Evolutionary conservation across 2,113 vertebrate species (phyloP).

Genomic region (Dunckerocampus dactyliophorus): DNA sequence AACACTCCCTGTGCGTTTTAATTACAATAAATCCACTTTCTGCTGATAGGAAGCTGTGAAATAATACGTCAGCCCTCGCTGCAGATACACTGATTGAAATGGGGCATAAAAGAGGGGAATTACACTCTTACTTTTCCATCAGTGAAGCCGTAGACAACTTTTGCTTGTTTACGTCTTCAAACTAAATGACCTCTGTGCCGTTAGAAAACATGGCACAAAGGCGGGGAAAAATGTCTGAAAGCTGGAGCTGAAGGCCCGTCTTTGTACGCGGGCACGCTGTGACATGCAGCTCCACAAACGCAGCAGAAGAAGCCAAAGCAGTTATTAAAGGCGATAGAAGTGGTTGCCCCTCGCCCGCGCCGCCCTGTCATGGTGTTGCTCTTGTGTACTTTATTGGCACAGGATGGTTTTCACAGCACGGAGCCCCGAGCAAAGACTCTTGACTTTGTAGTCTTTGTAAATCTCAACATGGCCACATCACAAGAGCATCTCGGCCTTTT

Average conservation of each 20-base stretch:
- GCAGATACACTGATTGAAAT: constrained; percentile 64
- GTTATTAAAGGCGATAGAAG: constrained; percentile 65
- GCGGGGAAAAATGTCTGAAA: constrained; percentile 42
- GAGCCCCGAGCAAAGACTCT: constrained; percentile 34
- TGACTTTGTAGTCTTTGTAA: constrained; percentile 48
- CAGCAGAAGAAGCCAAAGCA: constrained; percentile 49
- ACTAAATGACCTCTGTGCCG: constrained; percentile 50
- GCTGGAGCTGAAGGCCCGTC: constrained; percentile 40
- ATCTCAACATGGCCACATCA: constrained; percentile 47
- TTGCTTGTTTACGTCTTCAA: constrained; percentile 67
- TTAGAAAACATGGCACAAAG: too few relatives aligned
- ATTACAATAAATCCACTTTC: constrained; percentile 68
- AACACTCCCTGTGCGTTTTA: constrained; percentile 65
- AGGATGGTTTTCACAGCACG: constrained; percentile 36
- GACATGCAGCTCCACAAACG: constrained; percentile 62
- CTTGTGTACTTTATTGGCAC: constrained; percentile 24
- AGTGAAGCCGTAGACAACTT: constrained; percentile 49
- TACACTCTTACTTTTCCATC: constrained; percentile 60
- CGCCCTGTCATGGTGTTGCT: constrained; percentile 35
- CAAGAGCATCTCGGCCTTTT: background rate
- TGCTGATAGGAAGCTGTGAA: constrained; percentile 54
- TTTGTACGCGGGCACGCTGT: constrained; percentile 48
- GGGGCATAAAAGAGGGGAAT: constrained; percentile 49
- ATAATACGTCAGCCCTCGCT: constrained; percentile 35
- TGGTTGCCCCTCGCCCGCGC: constrained; percentile 42